Conservation (phyloP, 1,140 invertebrate species). For the Bombus turneri region DNA sequence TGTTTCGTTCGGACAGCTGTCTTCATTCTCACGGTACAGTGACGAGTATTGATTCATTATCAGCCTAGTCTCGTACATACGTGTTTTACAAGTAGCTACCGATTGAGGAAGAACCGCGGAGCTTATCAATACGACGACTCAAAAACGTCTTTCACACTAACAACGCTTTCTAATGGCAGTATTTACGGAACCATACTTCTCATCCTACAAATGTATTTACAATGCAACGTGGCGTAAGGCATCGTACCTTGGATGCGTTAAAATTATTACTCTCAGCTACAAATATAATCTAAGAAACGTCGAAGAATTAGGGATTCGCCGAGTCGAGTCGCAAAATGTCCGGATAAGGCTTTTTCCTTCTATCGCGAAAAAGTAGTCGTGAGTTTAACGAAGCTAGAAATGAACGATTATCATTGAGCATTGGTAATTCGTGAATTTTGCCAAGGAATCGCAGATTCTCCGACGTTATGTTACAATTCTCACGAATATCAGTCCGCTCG, state of each 20-base stretch:
- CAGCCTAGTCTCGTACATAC: no score
- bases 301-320: conserved; percentile 53
- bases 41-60: no score
- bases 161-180: conserved; percentile 66
- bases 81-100: not conserved
- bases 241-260: conserved; percentile 44
- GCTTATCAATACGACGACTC: conserved; percentile 15
- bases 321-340: not conserved
- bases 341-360: not conserved
- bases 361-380: not conserved
- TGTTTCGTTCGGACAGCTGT: no score
- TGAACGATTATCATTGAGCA: not conserved
- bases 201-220: conserved; percentile 62
- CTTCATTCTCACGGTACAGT: no score
- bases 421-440: not conserved
- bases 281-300: conserved; percentile 39
- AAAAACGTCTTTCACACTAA: conserved; percentile 50
- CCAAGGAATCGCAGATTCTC: conserved; percentile 35
- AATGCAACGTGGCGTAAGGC: conserved; percentile 45
- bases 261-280: conserved; percentile 42
- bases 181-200: conserved; percentile 57
- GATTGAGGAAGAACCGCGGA: conserved; percentile 27
- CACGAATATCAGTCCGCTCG: conserved; percentile 34
- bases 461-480: conserved; percentile 47
- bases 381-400: not conserved